Percentiles rank a stretch among this genome's conserved stretches.
Conservation (phyloP, 1,140 invertebrate genomes). For the Drosophila sulfurigaster region DNA sequence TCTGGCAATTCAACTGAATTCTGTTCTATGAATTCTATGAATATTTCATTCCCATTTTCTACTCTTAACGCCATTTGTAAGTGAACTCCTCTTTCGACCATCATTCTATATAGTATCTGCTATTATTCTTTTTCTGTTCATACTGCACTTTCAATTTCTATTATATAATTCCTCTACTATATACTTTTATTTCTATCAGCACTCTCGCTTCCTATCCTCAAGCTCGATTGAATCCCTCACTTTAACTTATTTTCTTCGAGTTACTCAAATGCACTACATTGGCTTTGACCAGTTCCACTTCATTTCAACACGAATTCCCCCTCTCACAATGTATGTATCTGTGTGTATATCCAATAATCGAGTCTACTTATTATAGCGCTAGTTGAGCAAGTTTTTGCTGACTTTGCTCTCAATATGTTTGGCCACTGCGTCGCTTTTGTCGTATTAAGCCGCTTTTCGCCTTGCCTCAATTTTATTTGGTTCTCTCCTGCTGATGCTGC, state of each 20-base stretch:
- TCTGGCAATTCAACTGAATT: too few relatives aligned
- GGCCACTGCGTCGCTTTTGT: constrained; percentile 6
- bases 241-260: not conserved
- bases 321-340: not conserved
- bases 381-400: constrained; percentile 48
- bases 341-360: not conserved
- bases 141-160: not conserved
- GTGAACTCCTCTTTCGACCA: too few relatives aligned
- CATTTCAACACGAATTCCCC: not conserved
- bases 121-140: too few relatives aligned
- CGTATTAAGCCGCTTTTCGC: constrained; percentile 65
- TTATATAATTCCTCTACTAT: not conserved
- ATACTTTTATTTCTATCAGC: not conserved
- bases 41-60: too few relatives aligned
- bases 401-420: constrained; percentile 60
- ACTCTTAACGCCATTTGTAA: too few relatives aligned
- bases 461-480: constrained; percentile 29
- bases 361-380: constrained; percentile 29
- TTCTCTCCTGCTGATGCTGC: constrained; percentile 28
- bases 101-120: too few relatives aligned
- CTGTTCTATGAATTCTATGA: too few relatives aligned
- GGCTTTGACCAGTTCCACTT: not conserved
- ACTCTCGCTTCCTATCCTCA: not conserved
- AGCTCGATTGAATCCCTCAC: not conserved
- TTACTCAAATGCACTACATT: not conserved